These are phyloP conservation scores for Sinocyclocheilus rhinocerous DNA, from an alignment of 2,113 vertebrate species.

Conservation along the genomic window DNA sequence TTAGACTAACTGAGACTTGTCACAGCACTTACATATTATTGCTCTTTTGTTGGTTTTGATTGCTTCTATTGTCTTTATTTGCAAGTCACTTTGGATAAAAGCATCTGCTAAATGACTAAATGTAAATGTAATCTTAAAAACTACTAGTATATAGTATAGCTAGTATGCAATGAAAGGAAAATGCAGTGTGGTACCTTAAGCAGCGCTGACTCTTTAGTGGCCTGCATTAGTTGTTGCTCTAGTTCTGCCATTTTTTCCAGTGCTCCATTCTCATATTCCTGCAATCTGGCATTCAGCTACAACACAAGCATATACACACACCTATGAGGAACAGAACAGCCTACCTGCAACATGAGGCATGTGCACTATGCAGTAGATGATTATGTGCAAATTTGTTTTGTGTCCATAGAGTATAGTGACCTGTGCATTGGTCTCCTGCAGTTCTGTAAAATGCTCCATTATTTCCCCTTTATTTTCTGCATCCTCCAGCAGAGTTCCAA, in stretches of 20 bases:
- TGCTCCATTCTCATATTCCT: slow-evolving; percentile 83
- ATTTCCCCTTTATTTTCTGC: slow-evolving; percentile 87
- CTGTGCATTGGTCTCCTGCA: slow-evolving; percentile 83
- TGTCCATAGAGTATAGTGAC: slow-evolving; percentile 64
- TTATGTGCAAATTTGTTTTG: slow-evolving; percentile 4
- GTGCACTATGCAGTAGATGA: neutral
- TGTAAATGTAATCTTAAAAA: neutral
- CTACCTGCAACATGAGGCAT: neutral
- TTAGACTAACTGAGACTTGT: no score
- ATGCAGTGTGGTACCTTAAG: slow-evolving; percentile 77
- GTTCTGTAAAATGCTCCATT: slow-evolving; percentile 88
- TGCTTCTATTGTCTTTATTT: no score
- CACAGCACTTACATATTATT: no score
- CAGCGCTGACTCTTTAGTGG: slow-evolving; percentile 85
- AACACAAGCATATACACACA: slow-evolving; percentile 38
- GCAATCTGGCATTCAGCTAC: slow-evolving; percentile 83
- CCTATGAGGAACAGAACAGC: neutral
- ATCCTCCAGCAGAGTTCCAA: slow-evolving; percentile 91
- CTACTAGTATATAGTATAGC: neutral
- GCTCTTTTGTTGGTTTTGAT: no score
- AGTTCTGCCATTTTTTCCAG: slow-evolving; percentile 87
- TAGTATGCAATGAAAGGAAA: neutral
- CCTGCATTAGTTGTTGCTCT: slow-evolving; percentile 91
- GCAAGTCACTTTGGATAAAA: no score
- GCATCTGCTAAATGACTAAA: no score